Conservation (phyloP, 2,888 invertebrate genomes). For the Tenodera sinensis region DNA sequence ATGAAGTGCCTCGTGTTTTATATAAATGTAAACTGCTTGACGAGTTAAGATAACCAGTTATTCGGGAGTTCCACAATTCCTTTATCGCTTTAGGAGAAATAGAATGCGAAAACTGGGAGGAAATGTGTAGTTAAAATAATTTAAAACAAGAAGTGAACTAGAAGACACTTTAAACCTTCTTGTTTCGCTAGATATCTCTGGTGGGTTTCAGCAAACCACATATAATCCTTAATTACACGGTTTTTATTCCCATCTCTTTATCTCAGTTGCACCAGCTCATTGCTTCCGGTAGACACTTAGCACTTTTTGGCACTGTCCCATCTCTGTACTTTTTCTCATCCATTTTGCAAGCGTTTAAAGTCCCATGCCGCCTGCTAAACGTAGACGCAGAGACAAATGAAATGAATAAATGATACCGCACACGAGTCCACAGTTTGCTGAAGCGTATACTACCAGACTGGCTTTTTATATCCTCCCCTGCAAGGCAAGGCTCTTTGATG, state of each 20-base stretch:
- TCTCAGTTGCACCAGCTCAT: not conserved
- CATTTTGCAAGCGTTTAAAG: not conserved
- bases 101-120: too few species aligned
- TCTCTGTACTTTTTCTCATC: not conserved
- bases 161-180: too few species aligned
- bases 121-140: too few species aligned
- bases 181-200: not conserved
- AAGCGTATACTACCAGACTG: not conserved
- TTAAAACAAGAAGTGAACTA: too few species aligned
- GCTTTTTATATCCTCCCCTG: not conserved
- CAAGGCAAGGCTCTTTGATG: not conserved
- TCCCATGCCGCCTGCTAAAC: not conserved
- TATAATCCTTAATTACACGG: not conserved
- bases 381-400: not conserved
- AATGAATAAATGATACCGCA: not conserved
- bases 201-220: not conserved
- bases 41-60: too few species aligned
- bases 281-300: not conserved
- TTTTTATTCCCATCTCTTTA: not conserved
- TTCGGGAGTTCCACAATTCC: too few species aligned
- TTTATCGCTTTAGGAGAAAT: too few species aligned
- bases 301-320: not conserved
- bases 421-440: not conserved
- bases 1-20: too few species aligned
- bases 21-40: too few species aligned